Base-by-base conservation (phyloP, 2,113 vertebrate species). In the Xenotilapia longispinis region DNA sequence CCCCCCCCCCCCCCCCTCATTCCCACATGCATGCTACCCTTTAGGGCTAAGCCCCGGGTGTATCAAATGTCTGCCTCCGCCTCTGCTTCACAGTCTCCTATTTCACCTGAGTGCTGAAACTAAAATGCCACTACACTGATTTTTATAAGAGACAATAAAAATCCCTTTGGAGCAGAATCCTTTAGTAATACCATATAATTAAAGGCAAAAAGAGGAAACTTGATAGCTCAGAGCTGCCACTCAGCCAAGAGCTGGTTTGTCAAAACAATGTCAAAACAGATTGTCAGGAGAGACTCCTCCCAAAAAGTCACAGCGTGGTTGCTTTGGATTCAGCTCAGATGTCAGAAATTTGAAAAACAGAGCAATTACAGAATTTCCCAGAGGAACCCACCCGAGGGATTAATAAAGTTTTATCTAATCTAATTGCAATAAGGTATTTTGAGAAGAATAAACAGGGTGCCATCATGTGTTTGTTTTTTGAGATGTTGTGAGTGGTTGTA, bases 131-230 rank as follows among this genome's bases (percentile, higher is more conserved):
- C 54, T 15, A 14, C n/a, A 2, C 15, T 49, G 13, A 82, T 65
- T 81, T 92, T 91, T 91, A 91, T 81, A 33, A 82, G 9, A 14
- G 33, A 78, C 80, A 31, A 81, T 90, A 86, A 90, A 91, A 86
- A 54, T 80, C 58, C 58, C 4, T 83, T 17, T 40, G n/a, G 53
- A 68, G 26, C 28, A 6, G 53, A 15, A 36, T 17, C 13, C 40
- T 87, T 83, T 11, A 53, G 45, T 82, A 68, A 89, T 45, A 58
- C 13, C 21, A 14, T 79, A 81, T 31, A 83, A 80, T 81, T 49
- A 80, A 19, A 58, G 17, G 11, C 55, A 40, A 75, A 75, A 21
- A 51, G 19, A 65, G 23, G 78, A 81, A 81, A 73, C 7, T 21
- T 31, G 47, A 75, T 15, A 49, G 57, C 21, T 47, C 65, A 47